Evolutionary conservation across 2,888 invertebrate genomes (phyloP).

Genomic region (Listrodromus nycthemerus): DNA sequence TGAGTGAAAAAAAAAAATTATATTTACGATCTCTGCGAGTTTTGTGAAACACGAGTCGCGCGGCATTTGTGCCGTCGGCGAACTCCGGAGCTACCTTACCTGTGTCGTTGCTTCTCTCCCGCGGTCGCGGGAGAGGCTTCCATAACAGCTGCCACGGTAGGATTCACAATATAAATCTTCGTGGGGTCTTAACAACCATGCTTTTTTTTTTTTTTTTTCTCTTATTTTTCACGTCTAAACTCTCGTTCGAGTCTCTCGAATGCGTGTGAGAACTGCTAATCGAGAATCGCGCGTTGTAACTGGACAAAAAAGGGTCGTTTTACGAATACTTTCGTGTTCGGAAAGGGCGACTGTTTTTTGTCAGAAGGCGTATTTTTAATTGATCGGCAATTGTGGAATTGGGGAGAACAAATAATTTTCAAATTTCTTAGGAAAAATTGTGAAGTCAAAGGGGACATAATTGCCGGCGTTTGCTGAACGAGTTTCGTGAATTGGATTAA

Average conservation of each 20-base stretch:
- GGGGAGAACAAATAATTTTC: no score
- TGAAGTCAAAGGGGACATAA: no score
- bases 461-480: no score
- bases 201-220: constrained; percentile 51
- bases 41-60: constrained; percentile 67
- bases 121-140: constrained; percentile 15
- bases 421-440: no score
- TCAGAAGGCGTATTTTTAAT: neutral
- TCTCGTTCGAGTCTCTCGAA: neutral
- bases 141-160: constrained; percentile 33
- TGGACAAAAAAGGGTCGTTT: neutral
- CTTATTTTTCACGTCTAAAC: constrained; percentile 19
- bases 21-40: constrained; percentile 67
- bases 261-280: neutral
- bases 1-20: constrained; percentile 35
- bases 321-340: neutral
- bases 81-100: constrained; percentile 24
- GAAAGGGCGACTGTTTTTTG: neutral
- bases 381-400: neutral
- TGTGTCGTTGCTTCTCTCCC: constrained; percentile 3
- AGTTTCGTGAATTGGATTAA: no score
- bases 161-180: constrained; percentile 62
- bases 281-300: neutral
- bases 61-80: constrained; percentile 35
- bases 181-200: constrained; percentile 27